phyloP scores from a whole-genome alignment of 1,140 invertebrate genomes.

The Drosophila bipectinata region DNA sequence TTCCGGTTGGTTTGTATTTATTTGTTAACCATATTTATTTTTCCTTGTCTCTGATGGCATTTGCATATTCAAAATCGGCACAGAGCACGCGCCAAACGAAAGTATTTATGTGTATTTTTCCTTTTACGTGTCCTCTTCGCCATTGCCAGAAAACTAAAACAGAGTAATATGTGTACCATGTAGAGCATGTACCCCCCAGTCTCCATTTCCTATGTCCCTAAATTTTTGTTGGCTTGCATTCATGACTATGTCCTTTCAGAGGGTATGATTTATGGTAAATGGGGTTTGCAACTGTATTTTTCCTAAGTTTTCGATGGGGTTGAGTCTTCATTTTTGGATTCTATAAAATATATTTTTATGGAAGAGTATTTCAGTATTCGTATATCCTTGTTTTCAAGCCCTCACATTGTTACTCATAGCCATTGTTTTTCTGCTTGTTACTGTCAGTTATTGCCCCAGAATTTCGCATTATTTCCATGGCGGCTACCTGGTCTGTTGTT shows the following conservation, averaged over 20 bases:
- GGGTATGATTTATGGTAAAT: conserved; percentile 11
- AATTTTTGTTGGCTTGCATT: conserved; percentile 20
- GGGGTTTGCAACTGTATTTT: background rate
- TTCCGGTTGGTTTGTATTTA: conserved; percentile 45
- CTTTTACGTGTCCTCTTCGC: conserved; percentile 24
- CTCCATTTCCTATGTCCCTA: conserved; percentile 24
- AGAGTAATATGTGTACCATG: conserved; percentile 7
- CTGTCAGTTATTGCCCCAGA: conserved; percentile 63
- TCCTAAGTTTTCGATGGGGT: background rate
- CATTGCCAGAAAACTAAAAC: conserved; percentile 36
- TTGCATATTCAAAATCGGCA: conserved; percentile 64
- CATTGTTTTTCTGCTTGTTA: conserved; percentile 62
- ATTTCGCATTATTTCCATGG: conserved; percentile 64
- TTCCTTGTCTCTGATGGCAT: conserved; percentile 40
- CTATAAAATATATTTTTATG: background rate
- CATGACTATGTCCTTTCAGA: conserved; percentile 15
- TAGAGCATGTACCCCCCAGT: background rate
- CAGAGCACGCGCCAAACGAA: conserved; percentile 18
- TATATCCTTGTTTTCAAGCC: background rate
- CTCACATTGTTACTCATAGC: conserved; percentile 8
- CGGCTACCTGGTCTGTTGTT: conserved; percentile 25
- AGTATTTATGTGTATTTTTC: conserved; percentile 33
- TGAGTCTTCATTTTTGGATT: background rate
- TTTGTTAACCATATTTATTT: conserved; percentile 57
- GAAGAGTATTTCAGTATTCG: conserved; percentile 7